Base-by-base conservation (phyloP, 2,888 invertebrate species). In the Horisme vitalbata region DNA sequence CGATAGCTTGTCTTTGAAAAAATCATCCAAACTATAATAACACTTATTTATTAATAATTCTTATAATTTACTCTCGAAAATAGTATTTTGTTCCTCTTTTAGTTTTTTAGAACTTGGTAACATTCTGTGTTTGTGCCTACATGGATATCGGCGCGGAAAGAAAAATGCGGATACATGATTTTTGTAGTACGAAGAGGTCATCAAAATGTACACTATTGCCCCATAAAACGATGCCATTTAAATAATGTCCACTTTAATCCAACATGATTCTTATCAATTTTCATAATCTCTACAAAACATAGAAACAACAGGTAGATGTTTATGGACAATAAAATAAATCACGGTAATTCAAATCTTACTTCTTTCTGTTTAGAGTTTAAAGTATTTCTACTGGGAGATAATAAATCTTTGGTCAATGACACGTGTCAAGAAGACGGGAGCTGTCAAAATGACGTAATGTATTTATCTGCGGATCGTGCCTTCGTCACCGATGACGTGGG, bases 391-490 rank as follows among this genome's bases (percentile, higher is more conserved):
- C 3, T 0, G 14, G 2, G 33, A 21, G 11, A 45, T 48, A 52
- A 71, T 74, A 76, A 73, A 75, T 78, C 46, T 67, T 55, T 59
- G 61, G 67, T 70, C 68, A 77, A 75, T 78, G 79, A 80, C 79
- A 78, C 78, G 75, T 76, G 83, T 81, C 82, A 78, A 71, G 69
- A 68, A 63, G 63, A 67, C 76, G 69, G 79, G 76, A 81, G 83
- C 84, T 80, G 83, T 83, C 85, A 78, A 55, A 72, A 63, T 79
- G 75, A 78, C 79, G 81, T 79, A 76, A 82, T 78, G 76, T 80
- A 79, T 82, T 77, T 85, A 83, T 86, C 80, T 76, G 77, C 75
- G 74, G 76, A 71, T 64, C 67, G 63, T 48, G 56, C 67, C 65
- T 58, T 69, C 63, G 69, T 68, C 70, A 68, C 59, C 62, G 73